Evolutionary conservation across 2,797 vertebrate genomes (phyloP).

Genomic region (Sylvia borin): DNA sequence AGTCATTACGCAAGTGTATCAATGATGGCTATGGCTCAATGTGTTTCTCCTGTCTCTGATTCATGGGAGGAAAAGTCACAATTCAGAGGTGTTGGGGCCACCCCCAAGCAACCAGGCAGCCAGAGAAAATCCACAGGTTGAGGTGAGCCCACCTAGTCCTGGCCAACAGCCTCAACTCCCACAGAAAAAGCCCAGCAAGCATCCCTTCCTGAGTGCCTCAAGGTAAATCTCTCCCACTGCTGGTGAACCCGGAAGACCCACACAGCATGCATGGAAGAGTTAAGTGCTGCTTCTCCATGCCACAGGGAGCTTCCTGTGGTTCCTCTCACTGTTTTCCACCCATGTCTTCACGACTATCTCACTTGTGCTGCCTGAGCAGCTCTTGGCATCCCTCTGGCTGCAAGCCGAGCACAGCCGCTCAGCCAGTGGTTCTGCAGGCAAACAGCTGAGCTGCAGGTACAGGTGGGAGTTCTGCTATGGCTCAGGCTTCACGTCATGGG

Average conservation of each 20-base stretch:
- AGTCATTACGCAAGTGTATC: neutral
- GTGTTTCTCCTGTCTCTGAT: neutral
- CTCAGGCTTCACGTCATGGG: fast-evolving
- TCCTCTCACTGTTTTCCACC: fast-evolving
- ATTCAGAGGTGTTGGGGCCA: neutral
- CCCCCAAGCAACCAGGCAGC: neutral
- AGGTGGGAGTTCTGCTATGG: fast-evolving
- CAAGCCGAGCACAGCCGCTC: fast-evolving
- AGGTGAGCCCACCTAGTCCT: neutral
- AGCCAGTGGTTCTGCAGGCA: fast-evolving
- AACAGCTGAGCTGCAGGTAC: neutral
- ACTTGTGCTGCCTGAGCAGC: neutral
- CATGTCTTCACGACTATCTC: neutral
- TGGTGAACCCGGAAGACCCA: neutral
- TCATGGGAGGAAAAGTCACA: neutral
- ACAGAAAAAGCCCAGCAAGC: neutral
- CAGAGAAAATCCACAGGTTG: neutral
- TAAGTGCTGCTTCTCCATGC: fast-evolving
- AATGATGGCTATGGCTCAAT: neutral
- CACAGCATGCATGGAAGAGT: neutral
- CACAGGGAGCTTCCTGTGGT: neutral
- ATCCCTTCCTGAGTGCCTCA: neutral
- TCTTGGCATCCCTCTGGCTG: neutral
- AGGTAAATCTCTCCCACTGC: neutral
- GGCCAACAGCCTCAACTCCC: neutral